Percentiles rank a stretch among this genome's conserved stretches.
Conservation (phyloP, 2,797 vertebrate species). For the Mormyrus hasselquistii region DNA sequence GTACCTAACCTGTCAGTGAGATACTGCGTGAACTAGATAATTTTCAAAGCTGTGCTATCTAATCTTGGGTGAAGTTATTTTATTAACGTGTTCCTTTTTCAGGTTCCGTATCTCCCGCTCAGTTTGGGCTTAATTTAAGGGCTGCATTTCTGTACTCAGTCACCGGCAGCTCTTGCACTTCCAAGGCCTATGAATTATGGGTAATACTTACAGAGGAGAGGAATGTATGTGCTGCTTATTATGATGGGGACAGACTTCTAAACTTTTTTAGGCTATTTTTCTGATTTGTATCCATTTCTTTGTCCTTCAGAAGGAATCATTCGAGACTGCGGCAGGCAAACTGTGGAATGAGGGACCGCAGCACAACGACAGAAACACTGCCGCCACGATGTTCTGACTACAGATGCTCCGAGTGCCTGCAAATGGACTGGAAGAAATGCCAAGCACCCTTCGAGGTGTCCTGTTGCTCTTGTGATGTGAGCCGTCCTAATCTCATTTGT, state of each 20-base stretch:
- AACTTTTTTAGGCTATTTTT: background rate
- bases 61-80: background rate
- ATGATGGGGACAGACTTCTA: background rate
- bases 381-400: background rate
- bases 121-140: background rate
- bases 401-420: background rate
- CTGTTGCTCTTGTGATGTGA: background rate
- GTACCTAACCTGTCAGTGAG: background rate
- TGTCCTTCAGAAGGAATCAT: background rate
- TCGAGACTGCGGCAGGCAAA: background rate
- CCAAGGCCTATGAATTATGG: background rate
- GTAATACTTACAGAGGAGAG: background rate
- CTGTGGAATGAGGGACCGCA: background rate
- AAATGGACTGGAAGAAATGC: background rate
- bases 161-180: background rate
- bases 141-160: background rate
- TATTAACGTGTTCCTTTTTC: background rate
- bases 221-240: background rate
- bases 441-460: background rate
- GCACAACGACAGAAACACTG: background rate
- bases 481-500: conserved; percentile 7
- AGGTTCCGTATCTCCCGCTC: background rate
- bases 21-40: background rate
- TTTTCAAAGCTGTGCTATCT: background rate
- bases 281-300: background rate